Percentiles rank a stretch among this genome's conserved stretches.
These are phyloP conservation scores for Grantiella picta DNA, from an alignment of 2,113 vertebrate genomes.

Conservation along the genomic window DNA sequence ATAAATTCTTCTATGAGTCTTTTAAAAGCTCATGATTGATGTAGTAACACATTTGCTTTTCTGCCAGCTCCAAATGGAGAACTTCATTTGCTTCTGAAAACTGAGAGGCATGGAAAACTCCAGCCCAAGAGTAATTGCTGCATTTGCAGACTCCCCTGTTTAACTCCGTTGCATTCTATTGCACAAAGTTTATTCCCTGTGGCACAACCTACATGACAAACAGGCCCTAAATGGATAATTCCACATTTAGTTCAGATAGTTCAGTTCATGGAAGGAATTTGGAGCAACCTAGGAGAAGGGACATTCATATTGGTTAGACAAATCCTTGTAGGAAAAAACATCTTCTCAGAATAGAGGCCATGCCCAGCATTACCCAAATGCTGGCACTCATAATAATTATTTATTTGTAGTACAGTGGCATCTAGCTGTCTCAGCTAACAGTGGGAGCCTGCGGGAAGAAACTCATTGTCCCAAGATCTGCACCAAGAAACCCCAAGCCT, in stretches of 20 bases:
- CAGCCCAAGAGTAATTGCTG: background rate
- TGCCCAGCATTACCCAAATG: background rate
- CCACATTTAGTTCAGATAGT: background rate
- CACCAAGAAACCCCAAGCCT: background rate
- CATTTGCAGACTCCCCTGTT: background rate
- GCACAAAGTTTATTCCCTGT: background rate
- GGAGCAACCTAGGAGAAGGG: background rate
- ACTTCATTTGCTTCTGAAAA: background rate
- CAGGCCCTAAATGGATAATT: conserved; percentile 8
- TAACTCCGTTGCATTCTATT: background rate
- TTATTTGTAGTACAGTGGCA: background rate
- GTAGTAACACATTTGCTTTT: background rate
- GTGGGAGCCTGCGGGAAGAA: background rate
- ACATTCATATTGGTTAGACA: background rate
- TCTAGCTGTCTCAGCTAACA: background rate
- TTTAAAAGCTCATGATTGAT: background rate
- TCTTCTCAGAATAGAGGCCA: background rate
- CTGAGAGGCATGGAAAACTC: background rate
- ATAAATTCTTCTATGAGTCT: background rate
- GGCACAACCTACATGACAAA: background rate
- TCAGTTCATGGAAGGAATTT: background rate
- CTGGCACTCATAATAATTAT: background rate
- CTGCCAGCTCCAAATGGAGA: background rate
- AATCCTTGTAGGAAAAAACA: background rate
- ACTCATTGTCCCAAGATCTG: background rate